Evolutionary conservation across 2,888 invertebrate species (phyloP).

Genomic region (Adelognathus sp.): DNA sequence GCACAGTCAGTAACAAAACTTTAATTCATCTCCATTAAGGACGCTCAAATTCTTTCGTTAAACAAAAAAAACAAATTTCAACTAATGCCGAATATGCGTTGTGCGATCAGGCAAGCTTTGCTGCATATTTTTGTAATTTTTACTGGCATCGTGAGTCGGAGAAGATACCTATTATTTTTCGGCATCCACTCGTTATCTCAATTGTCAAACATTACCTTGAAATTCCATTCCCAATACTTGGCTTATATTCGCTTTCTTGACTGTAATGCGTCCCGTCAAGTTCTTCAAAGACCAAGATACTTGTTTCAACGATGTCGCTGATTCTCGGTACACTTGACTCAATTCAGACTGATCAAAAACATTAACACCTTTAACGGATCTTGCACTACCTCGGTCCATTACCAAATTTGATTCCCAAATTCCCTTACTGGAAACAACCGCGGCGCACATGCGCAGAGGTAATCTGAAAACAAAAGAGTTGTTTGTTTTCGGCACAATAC

Average conservation of each 20-base stretch:
- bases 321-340: conserved; percentile 53
- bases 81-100: no score
- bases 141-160: no score
- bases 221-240: conserved; percentile 32
- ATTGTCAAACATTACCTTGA: conserved; percentile 19
- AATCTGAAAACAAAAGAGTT: conserved; percentile 55
- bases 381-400: conserved; percentile 61
- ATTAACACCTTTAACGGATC: conserved; percentile 58
- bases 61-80: no score
- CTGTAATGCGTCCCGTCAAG: conserved; percentile 56
- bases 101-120: no score
- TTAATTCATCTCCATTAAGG: no score
- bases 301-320: conserved; percentile 56
- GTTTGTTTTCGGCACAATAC: not conserved
- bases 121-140: no score
- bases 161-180: conserved; percentile 21
- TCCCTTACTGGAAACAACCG: conserved; percentile 56
- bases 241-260: conserved; percentile 49
- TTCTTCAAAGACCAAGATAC: conserved; percentile 59
- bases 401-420: conserved; percentile 65
- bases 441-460: conserved; percentile 62
- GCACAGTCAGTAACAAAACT: no score
- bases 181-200: not conserved
- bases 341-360: conserved; percentile 64
- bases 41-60: no score